Conservation (phyloP, 2,888 invertebrate genomes). For the Scelioninae gen. 2 region DNA sequence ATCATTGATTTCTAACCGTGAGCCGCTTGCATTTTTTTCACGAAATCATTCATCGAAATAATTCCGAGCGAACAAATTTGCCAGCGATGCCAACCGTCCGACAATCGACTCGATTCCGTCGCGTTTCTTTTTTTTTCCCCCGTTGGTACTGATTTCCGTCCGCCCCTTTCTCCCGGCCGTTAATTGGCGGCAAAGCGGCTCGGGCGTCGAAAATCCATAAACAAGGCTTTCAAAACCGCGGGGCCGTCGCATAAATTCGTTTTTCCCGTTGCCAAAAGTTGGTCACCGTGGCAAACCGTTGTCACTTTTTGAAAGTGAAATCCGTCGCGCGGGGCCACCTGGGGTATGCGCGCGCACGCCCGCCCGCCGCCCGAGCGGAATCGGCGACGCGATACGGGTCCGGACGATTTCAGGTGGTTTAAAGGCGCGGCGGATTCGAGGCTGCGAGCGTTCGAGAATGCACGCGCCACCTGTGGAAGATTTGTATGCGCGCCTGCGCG, state of each 20-base stretch:
- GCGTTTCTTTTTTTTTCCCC: no score
- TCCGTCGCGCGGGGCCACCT: conserved; percentile 28
- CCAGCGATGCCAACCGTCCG: no score
- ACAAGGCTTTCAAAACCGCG: conserved; percentile 16
- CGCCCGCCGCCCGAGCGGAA: no score
- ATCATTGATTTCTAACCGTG: no score
- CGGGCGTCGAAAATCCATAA: conserved; percentile 14
- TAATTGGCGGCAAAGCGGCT: no score
- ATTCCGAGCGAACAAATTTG: no score
- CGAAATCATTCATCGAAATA: no score
- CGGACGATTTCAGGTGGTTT: conserved; percentile 15
- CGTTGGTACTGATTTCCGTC: no score
- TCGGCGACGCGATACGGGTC: conserved; percentile 22
- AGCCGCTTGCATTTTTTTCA: no score
- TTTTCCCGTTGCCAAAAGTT: conserved; percentile 55
- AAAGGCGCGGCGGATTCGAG: conserved; percentile 18
- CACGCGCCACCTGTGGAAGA: conserved; percentile 57
- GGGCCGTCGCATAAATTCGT: conserved; percentile 31
- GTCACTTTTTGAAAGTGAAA: conserved; percentile 61
- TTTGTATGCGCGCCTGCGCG: conserved; percentile 58
- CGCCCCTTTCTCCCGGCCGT: no score
- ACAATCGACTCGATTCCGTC: no score
- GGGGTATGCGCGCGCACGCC: conserved; percentile 46
- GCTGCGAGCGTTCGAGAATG: conserved; percentile 34
- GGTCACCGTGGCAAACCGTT: conserved; percentile 57